These are phyloP conservation scores for Zophobas atratus DNA, from an alignment of 1,140 invertebrate species.

Conservation along the genomic window DNA sequence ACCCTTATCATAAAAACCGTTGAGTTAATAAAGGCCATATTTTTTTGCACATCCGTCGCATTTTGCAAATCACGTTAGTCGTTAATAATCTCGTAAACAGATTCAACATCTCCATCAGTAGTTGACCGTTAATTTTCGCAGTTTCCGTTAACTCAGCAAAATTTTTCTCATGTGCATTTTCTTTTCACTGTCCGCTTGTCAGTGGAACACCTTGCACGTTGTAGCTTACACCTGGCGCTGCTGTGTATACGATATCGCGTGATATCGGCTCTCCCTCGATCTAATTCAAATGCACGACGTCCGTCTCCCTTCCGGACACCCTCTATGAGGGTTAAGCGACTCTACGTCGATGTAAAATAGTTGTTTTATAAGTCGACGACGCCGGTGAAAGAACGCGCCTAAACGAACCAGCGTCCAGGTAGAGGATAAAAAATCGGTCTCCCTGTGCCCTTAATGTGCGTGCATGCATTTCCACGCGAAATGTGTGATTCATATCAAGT, in stretches of 20 bases:
- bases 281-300: constrained; percentile 42
- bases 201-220: constrained; percentile 14
- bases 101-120: neutral
- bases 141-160: constrained; percentile 7
- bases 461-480: constrained; percentile 41
- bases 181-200: neutral
- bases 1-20: too few relatives aligned
- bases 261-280: constrained; percentile 21
- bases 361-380: constrained; percentile 8
- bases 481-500: constrained; percentile 45
- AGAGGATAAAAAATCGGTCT: neutral
- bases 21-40: too few relatives aligned
- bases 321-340: constrained; percentile 32
- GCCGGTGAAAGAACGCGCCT: constrained; percentile 2
- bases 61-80: too few relatives aligned
- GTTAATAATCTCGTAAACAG: too few relatives aligned
- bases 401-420: constrained; percentile 12
- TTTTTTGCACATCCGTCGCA: too few relatives aligned
- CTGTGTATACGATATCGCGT: constrained; percentile 23
- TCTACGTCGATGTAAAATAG: constrained; percentile 27
- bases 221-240: constrained; percentile 17
- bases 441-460: constrained; percentile 9
- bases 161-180: constrained; percentile 13
- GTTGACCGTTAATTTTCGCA: neutral
- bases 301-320: constrained; percentile 33